Base-by-base conservation (phyloP, 1,140 invertebrate genomes). In the Aporrectodea caliginosa region DNA sequence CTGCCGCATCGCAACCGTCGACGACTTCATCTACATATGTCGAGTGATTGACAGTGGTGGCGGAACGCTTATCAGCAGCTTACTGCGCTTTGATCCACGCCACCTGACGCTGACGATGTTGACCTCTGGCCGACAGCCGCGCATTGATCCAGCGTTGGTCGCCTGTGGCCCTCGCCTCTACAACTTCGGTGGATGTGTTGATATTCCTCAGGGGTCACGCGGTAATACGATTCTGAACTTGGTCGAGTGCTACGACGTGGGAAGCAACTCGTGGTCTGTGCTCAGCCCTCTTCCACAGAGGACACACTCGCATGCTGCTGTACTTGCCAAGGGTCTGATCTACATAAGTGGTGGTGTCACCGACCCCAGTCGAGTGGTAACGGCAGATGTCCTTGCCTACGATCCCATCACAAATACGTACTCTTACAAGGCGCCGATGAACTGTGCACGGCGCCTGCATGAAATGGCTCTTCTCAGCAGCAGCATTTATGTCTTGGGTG, bases 141-240 rank as follows among this genome's bases (percentile, higher is more conserved):
- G 87, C n/a, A 75, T 87, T 33, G 87, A 88, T 35, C 86, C 87
- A 77, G 84, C 86, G 0, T 79, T 86, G 32, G 84, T 85, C 33
- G 92, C 93, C 14, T 91, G 94, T 86, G 92, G 94, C 79, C 93
- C 93, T 58, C 92, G 91, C 84, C 88, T 98, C 73, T 97, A 94
- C 85, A 95, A 95, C 0, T 93, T 98, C 85, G 96, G 96, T 35
- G 96, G 96, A 14, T 96, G 94, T 93, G 93, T 96, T 27, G 95
- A 95, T 1, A 68, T 76, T 35, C 75, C 75, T 76, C 75, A 76
- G 43, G 73, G 43, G 31, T 30, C 32, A 0, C 35, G 43, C 16
- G 93, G 94, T 82, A 94, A 96, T 87, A 94, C 92, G 77, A 95
- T 93, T 16, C 92, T 95, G 72, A 92, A 93, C 77, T 92, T 92